Evolutionary conservation across 1,140 invertebrate species (phyloP).

Genomic region (Ridgeia piscesae): DNA sequence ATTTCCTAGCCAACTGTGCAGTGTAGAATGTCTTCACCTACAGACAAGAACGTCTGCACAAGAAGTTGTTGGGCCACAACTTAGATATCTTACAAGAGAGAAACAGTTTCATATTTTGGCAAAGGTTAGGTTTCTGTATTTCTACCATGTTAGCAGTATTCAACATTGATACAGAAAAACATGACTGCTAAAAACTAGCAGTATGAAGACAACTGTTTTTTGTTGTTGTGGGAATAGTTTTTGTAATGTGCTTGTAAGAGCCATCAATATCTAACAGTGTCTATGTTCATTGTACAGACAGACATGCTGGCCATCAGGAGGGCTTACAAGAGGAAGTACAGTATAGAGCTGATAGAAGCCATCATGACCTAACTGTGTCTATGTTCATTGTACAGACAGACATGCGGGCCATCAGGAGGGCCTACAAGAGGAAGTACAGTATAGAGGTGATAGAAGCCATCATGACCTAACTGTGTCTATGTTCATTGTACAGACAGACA

Average conservation of each 20-base stretch:
- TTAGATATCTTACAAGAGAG: too few species aligned
- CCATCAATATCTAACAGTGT: too few species aligned
- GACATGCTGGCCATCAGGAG: constrained; percentile 26
- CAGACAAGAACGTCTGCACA: too few species aligned
- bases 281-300: not conserved
- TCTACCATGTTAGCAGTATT: not conserved
- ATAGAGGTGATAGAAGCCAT: constrained; percentile 41
- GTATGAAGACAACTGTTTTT: not conserved
- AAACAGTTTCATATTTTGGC: not conserved
- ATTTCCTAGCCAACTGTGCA: not conserved
- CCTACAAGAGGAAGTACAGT: constrained; percentile 48
- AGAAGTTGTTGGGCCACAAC: too few species aligned
- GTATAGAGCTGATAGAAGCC: constrained; percentile 41
- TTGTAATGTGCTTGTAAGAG: not conserved
- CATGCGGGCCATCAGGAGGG: constrained; percentile 41
- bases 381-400: constrained; percentile 27
- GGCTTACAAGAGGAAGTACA: constrained; percentile 49
- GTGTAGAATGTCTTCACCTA: not conserved
- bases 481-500: constrained; percentile 32
- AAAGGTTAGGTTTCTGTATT: not conserved
- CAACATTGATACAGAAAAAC: not conserved
- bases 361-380: too few species aligned
- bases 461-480: not conserved
- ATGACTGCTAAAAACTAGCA: not conserved
- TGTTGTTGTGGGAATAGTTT: not conserved